These are phyloP conservation scores for Neolamprologus kungweensis DNA, from an alignment of 2,113 vertebrate species.

Conservation along the genomic window DNA sequence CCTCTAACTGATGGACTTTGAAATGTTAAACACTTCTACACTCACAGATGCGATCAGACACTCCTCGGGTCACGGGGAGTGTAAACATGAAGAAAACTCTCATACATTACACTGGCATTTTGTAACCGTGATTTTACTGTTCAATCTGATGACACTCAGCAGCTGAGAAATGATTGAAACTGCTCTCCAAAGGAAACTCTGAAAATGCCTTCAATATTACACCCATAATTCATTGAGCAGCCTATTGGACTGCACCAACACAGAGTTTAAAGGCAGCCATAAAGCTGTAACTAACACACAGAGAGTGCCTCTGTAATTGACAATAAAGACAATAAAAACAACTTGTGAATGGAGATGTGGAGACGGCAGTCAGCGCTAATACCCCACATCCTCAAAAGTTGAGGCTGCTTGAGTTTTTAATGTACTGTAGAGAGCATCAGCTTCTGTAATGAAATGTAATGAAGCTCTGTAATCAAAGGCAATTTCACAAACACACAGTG, in stretches of 20 bases:
- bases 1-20: not conserved
- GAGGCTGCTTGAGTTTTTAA: conserved; percentile 63
- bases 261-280: conserved; percentile 24
- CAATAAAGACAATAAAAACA: conserved; percentile 62
- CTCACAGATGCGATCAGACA: not conserved
- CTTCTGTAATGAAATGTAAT: conserved; percentile 59
- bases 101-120: not conserved
- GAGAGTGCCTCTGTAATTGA: conserved; percentile 42
- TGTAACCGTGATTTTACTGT: conserved; percentile 19
- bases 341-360: conserved; percentile 43
- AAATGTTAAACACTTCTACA: not conserved
- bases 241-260: not conserved
- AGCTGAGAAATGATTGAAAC: conserved; percentile 11
- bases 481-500: conserved; percentile 16
- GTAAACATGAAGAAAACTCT: not conserved
- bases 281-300: conserved; percentile 51
- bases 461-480: conserved; percentile 57
- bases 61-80: not conserved
- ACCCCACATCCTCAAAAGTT: conserved; percentile 45
- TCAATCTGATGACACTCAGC: conserved; percentile 13
- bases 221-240: conserved; percentile 34
- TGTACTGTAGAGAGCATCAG: conserved; percentile 46
- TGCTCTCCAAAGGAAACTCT: conserved; percentile 36
- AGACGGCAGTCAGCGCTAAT: conserved; percentile 44
- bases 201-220: conserved; percentile 49